Base-by-base conservation (phyloP, 2,113 vertebrate species). In the Cryptomyrus ogoouensis region DNA sequence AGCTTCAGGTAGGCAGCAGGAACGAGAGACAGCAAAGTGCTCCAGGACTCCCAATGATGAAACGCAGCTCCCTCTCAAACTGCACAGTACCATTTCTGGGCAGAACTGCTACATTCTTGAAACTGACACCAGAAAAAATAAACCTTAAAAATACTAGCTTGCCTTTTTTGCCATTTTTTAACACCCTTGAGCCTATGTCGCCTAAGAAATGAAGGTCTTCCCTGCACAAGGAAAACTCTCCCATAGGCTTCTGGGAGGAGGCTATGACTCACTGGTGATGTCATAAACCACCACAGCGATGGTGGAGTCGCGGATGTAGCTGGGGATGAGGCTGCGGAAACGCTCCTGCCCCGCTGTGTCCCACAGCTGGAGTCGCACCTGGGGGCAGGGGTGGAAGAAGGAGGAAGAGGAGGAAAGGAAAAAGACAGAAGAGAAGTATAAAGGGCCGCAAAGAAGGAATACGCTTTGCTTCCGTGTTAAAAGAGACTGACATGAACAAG, bases 221-320 rank as follows among this genome's bases (percentile, higher is more conserved):
- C 90, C 91, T 89, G 90, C 74, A 93, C 90, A 92, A 91, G 91
- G 27, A 44, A 10, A 19, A 24, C 83, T 21, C 19, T 46, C 83
- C 83, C 90, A 93, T 5, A 91, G 85, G 47, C 49, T 35, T 27
- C n/a, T 17, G 27, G 88, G 92, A 90, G 90, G 91, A 93, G 92
- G 93, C 94, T 94, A 94, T 93, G 93, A 96, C 96, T 96, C 96
- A 96, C 96, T 97, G 96, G 96, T 97, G 94, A 97, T 96, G 95
- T 97, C 96, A 96, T 96, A 97, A 94, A 97, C 96, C 94, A 97
- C 96, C 93, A 97, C 96, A 94, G 96, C 96, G 93, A 97, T 96
- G 95, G 96, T 97, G 94, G 96, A 97, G 93, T 96, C 96, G 87
- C 96, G 96, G 95, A 96, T 96, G 95, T 96, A 96, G 95, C 96